These are phyloP conservation scores for Trachemys scripta DNA, from an alignment of 2,113 vertebrate species.

Conservation along the genomic window DNA sequence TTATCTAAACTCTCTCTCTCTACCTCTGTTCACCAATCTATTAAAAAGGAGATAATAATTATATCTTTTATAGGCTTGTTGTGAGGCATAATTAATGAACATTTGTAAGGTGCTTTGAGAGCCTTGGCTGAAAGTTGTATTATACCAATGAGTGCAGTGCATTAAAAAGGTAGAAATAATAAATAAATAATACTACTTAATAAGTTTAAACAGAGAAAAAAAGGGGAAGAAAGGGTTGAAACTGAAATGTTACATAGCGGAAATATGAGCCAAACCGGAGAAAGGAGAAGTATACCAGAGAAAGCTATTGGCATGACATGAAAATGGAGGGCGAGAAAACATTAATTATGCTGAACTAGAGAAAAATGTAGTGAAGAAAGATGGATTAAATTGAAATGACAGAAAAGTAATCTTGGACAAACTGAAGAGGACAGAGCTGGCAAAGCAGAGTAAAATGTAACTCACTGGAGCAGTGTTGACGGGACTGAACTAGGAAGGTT, in stretches of 20 bases:
- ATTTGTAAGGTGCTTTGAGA: constrained; percentile 46
- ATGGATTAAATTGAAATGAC: background rate
- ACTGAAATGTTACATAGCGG: background rate
- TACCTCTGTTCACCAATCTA: constrained; percentile 68
- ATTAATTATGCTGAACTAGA: background rate
- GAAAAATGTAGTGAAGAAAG: background rate
- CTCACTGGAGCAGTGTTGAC: background rate
- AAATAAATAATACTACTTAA: background rate
- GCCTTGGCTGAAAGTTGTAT: constrained; percentile 35
- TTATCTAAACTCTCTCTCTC: constrained; percentile 61
- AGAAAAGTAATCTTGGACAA: constrained; percentile 36
- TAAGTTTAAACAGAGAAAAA: background rate
- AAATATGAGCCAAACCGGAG: background rate
- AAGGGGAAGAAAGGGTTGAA: background rate
- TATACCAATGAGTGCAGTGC: background rate
- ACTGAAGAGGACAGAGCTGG: constrained; percentile 48
- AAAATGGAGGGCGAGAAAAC: constrained; percentile 18
- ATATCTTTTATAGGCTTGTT: constrained; percentile 49
- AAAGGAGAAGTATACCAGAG: background rate
- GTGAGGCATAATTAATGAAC: constrained; percentile 46
- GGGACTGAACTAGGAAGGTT: background rate
- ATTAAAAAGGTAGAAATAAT: constrained; percentile 34
- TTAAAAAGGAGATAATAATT: constrained; percentile 68
- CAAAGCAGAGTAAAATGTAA: constrained; percentile 4
- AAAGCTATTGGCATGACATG: constrained; percentile 9